Percentiles rank a stretch among this genome's conserved stretches.
These are phyloP conservation scores for Villa cingulata DNA, from an alignment of 2,888 invertebrate species.

Conservation along the genomic window DNA sequence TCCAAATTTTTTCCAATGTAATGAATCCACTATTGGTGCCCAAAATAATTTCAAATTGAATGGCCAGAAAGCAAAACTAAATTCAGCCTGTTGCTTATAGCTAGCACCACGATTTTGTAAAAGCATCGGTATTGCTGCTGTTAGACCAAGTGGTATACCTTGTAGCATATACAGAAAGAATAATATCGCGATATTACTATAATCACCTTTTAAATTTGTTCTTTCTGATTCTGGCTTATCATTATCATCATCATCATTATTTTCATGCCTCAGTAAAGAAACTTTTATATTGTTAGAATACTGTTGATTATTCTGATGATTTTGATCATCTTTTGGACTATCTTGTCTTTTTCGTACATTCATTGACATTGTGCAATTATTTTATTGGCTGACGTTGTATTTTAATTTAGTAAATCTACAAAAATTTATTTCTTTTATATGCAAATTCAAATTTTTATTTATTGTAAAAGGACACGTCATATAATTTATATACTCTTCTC, in stretches of 20 bases:
- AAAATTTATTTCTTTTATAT: too few relatives aligned
- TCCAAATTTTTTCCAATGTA: slow-evolving; percentile 73
- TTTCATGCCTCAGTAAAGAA: not conserved
- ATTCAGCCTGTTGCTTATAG: slow-evolving; percentile 89
- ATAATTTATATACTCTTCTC: too few relatives aligned
- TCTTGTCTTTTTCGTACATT: slow-evolving; percentile 3
- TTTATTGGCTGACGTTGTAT: too few relatives aligned
- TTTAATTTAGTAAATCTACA: too few relatives aligned
- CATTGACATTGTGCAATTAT: too few relatives aligned
- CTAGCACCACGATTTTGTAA: slow-evolving; percentile 83
- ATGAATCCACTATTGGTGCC: slow-evolving; percentile 95
- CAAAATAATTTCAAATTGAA: slow-evolving; percentile 86
- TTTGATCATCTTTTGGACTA: not conserved
- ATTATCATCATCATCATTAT: slow-evolving; percentile 7
- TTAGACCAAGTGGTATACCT: slow-evolving; percentile 90
- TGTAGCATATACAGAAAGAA: slow-evolving; percentile 87
- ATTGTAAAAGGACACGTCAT: slow-evolving; percentile 2
- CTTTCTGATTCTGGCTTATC: slow-evolving; percentile 23
- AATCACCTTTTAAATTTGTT: slow-evolving; percentile 54
- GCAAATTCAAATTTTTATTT: too few relatives aligned
- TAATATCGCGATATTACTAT: slow-evolving; percentile 68
- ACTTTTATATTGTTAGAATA: not conserved
- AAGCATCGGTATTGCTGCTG: slow-evolving; percentile 89
- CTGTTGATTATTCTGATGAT: too few relatives aligned
- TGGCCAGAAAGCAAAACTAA: slow-evolving; percentile 91